Percentiles rank a stretch among this genome's conserved stretches.
These are phyloP conservation scores for Linepithema humile DNA, from an alignment of 1,140 invertebrate species.

Conservation along the genomic window DNA sequence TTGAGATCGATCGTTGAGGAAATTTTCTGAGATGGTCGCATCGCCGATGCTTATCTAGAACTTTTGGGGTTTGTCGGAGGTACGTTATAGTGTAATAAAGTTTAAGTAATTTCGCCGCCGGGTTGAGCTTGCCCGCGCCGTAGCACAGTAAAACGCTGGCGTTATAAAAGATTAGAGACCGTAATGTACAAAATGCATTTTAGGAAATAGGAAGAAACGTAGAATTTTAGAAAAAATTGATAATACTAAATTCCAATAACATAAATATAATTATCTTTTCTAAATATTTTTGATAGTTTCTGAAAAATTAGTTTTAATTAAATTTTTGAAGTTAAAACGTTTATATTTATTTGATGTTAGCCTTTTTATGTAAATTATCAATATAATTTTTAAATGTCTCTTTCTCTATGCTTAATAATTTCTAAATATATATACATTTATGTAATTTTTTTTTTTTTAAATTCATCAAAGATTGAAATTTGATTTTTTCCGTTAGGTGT, in stretches of 20 bases:
- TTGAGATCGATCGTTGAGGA: constrained; percentile 35
- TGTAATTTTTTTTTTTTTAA: not conserved
- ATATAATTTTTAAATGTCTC: not conserved
- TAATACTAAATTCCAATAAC: not conserved
- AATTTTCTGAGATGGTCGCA: constrained; percentile 31
- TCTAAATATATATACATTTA: not conserved
- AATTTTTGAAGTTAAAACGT: not conserved
- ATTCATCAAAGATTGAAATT: constrained; percentile 2
- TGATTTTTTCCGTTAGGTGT: not conserved
- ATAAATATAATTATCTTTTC: not conserved
- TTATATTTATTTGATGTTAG: not conserved
- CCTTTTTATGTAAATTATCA: not conserved
- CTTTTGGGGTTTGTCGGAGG: constrained; percentile 28
- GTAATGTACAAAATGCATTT: constrained; percentile 13
- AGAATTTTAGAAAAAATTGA: not conserved
- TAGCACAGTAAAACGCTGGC: constrained; percentile 23
- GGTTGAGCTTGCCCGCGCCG: constrained; percentile 1
- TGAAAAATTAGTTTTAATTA: not conserved
- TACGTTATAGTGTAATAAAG: constrained; percentile 47
- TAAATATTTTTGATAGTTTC: not conserved
- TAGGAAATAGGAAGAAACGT: constrained; percentile 11
- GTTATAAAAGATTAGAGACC: constrained; percentile 22
- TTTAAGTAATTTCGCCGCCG: constrained; percentile 45
- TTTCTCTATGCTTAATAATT: too few species aligned
- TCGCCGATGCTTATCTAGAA: constrained; percentile 49